Percentiles rank a stretch among this genome's conserved stretches.
phyloP scores from a whole-genome alignment of 2,888 invertebrate species.

The Agrochola litura region DNA sequence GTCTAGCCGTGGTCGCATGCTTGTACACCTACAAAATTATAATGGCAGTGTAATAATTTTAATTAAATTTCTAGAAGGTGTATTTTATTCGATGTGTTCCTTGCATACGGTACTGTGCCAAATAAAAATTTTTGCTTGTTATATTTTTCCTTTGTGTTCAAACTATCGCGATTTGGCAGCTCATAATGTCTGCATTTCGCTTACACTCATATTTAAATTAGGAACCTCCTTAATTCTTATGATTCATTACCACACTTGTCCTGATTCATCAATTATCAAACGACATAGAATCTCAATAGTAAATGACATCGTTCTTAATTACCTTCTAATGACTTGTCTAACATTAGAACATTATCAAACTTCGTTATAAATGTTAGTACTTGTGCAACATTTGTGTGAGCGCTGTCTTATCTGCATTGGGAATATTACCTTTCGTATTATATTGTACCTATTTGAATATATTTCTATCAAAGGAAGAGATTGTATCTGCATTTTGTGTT shows the following conservation, averaged over 20 bases:
- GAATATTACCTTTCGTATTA: not conserved
- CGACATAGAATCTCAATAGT: constrained; percentile 16
- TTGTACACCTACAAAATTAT: too few species aligned
- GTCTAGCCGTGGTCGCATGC: too few species aligned
- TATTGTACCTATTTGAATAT: not conserved
- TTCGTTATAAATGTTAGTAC: constrained; percentile 28
- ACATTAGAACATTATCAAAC: constrained; percentile 25
- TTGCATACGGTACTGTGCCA: not conserved
- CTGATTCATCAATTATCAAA: constrained; percentile 27
- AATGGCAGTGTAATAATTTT: too few species aligned
- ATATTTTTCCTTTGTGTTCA: not conserved
- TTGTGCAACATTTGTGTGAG: constrained; percentile 18
- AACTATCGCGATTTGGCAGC: not conserved
- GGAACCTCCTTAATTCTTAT: not conserved
- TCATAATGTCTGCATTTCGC: too few species aligned
- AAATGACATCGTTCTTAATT: constrained; percentile 52
- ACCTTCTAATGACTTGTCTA: constrained; percentile 33
- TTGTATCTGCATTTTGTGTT: not conserved
- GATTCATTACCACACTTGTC: constrained; percentile 4
- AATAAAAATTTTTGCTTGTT: not conserved
- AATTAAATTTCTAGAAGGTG: not conserved
- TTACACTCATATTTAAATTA: not conserved
- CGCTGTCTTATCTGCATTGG: not conserved
- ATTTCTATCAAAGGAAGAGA: not conserved
- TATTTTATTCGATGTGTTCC: not conserved